Conservation (phyloP, 2,797 vertebrate species). For the Champsocephalus esox region DNA sequence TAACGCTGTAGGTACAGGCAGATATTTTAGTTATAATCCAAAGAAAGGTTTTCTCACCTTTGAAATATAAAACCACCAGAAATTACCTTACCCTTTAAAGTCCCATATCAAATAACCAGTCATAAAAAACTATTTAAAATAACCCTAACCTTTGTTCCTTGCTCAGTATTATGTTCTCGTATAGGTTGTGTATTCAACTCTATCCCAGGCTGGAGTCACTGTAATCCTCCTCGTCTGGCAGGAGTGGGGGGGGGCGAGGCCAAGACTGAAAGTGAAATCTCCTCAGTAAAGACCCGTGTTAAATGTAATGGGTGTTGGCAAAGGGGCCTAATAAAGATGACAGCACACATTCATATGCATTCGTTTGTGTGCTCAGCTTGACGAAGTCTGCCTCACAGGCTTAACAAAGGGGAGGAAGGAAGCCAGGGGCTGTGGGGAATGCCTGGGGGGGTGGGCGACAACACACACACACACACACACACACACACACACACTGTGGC, state of each 20-base stretch:
- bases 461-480: conserved; percentile 40
- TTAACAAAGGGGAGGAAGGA: conserved; percentile 87
- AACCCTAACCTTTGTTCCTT: conserved; percentile 25
- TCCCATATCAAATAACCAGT: conserved; percentile 35
- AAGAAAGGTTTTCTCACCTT: conserved; percentile 35
- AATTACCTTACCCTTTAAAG: conserved; percentile 26
- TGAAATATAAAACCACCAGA: conserved; percentile 58
- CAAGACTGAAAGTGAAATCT: conserved; percentile 65
- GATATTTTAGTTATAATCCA: conserved; percentile 20
- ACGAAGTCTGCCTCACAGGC: conserved; percentile 79
- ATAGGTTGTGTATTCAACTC: conserved; percentile 74
- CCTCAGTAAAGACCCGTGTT: conserved; percentile 69
- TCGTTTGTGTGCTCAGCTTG: conserved; percentile 87
- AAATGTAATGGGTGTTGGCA: conserved; percentile 80
- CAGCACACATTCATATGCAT: conserved; percentile 86
- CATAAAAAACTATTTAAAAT: conserved; percentile 23
- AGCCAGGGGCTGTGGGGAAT: conserved; percentile 75
- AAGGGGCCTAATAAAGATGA: conserved; percentile 82
- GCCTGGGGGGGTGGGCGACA: conserved; percentile 67
- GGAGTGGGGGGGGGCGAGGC: conserved; percentile 39
- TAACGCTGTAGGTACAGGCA: conserved; percentile 25
- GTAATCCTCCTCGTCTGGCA: conserved; percentile 69
- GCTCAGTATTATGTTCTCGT: conserved; percentile 39
- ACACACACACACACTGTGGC: conserved; percentile 44
- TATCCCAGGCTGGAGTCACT: conserved; percentile 49